Evolutionary conservation across 2,888 invertebrate genomes (phyloP), one percentile per base, ranked within the genome.

Genomic region (Agonum fuliginosum): DNA sequence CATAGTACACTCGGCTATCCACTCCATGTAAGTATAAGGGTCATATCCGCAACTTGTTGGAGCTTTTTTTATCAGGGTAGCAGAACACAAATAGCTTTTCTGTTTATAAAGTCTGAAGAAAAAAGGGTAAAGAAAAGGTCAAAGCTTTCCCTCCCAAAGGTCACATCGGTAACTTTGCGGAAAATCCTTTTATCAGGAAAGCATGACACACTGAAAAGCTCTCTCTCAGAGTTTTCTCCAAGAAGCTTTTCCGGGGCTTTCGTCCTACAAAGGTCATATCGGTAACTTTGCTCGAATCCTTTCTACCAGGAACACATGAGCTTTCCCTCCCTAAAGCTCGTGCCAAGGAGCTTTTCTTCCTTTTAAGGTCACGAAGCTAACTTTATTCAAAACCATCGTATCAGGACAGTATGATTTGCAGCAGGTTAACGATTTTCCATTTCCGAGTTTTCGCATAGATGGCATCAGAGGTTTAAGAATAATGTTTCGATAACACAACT

Each of bases 381-480:
- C 65, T 75, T 75, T 75, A 75, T 75, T 75, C 75, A 75, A 75
- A 75, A 75, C 22, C 75, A 67, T 22, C 24, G 12, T 75, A 75
- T 22, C 34, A 65, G 75, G 75, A 22, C 4, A 30, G 8, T 30
- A 74, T 41, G 14, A 62, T 14, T 8, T 10, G 4, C 1, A 43
- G n/a, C 12, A 46, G 75, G 10, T 37, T 74, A 3, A 10, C 46
- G 27, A 62, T n/a, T 73, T 24, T 24, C n/a, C n/a, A n/a, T 27
- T 48, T 48, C 8, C 8, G 46, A 27, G 20, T 14, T n/a, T 27
- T 22, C 12, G 8, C 70, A 70, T 8, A 70, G 70, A 72, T 72
- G 58, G 72, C 58, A 22, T 12, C 24, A 19, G 5, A 19, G n/a
- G 72, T 41, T 19, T 19, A 5, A 72, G 54, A 72, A 72, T 54